phyloP scores from a whole-genome alignment of 2,113 vertebrate species.

The Elgaria multicarinata region DNA sequence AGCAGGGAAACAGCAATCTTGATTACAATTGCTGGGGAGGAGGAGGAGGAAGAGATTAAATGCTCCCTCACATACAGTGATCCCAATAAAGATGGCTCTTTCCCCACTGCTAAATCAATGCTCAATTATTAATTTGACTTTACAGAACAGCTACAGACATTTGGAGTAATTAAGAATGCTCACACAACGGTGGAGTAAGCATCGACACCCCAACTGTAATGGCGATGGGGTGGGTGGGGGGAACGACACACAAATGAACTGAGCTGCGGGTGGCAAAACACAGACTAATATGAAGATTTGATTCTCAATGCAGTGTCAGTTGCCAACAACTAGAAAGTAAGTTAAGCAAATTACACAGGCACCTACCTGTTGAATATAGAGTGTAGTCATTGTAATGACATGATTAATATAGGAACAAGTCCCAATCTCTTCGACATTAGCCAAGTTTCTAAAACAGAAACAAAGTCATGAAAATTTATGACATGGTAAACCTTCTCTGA shows the following conservation, averaged over 20 bases:
- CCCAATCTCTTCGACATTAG: constrained; percentile 97
- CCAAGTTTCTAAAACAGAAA: constrained; percentile 86
- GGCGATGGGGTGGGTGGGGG: too few species aligned
- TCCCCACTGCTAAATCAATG: background rate
- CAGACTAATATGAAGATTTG: background rate
- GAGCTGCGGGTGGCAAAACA: background rate
- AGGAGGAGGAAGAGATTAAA: too few species aligned
- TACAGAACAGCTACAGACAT: background rate
- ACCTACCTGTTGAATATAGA: constrained; percentile 96
- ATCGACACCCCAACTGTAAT: background rate
- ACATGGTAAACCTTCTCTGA: constrained; percentile 21
- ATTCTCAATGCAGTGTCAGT: background rate
- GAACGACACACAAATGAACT: background rate
- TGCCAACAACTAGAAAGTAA: background rate
- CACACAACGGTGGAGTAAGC: background rate
- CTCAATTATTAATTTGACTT: background rate
- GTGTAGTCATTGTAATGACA: constrained; percentile 96
- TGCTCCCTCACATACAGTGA: too few species aligned
- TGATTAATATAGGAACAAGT: constrained; percentile 98
- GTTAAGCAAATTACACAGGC: constrained; percentile 27
- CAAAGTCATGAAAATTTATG: background rate
- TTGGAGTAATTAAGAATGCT: background rate
- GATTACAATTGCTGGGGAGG: too few species aligned
- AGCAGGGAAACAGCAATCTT: too few species aligned
- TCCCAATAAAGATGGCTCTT: too few species aligned